Base-by-base conservation (phyloP, 92 coral and sea anemone species). In the Epizoanthus illoricatus region DNA sequence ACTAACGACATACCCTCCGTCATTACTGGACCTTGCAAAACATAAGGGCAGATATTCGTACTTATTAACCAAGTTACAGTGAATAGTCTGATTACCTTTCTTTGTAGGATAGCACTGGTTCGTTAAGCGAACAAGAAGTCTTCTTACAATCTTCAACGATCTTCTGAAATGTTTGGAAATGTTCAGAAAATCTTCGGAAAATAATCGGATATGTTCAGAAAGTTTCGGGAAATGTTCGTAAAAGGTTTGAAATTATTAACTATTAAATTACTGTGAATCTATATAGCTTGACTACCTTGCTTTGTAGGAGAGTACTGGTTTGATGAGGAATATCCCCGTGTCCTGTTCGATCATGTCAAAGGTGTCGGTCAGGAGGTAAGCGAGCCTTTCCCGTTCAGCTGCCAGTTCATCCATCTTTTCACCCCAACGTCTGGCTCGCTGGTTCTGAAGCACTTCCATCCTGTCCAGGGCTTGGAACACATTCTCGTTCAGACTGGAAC, bases 311-410 rank as follows among this genome's bases (percentile, higher is more conserved):
- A 91, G 91, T 13, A 96, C 94, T 19, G 99, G 99, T 81, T 96
- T 96, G 61, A 96, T 96, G 19, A 96, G 97, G 86, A 96, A 96
- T 71, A 96, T 96, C 60, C 99, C 99, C 0, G 99, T 91, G 63
- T 90, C 90, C 33, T 88, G 90, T 40, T 96, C 99, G 64, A 96
- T 87, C 84, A 87, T 89, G 57, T 91, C 93, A 81, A 96, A 94
- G 55, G 90, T 90, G 33, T 90, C 87, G 64, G 93, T 96, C 74
- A 96, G 84, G 73, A 85, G 84, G 61, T 88, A 85, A 0, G 98
- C 97, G 1, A 96, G 90, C 58, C 85, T 63, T 56, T 85, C 92
- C 39, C 99, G 86, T 61, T 84, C 86, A 54, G 67, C 79, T 19
- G 94, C 87, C 69, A 88, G 62, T 24, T 86, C 89, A 69, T 92